phyloP scores from a whole-genome alignment of 1,140 invertebrate genomes.

The Cyrtorhinus lividipennis region DNA sequence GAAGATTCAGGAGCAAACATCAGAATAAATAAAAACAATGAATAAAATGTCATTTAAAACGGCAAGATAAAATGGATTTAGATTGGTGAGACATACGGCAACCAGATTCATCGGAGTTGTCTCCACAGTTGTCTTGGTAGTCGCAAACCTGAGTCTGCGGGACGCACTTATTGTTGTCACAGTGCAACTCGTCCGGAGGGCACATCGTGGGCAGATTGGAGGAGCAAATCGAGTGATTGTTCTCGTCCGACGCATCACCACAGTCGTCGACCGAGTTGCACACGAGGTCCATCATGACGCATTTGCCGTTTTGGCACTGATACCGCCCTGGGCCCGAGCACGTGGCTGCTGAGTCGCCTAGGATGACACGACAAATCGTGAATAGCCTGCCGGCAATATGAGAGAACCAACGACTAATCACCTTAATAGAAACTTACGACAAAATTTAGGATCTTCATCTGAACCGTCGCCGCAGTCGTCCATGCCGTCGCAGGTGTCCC shows the following conservation, averaged over 20 bases:
- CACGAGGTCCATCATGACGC: conserved; percentile 66
- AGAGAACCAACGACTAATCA: too few relatives aligned
- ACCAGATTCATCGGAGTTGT: conserved; percentile 76
- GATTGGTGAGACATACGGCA: conserved; percentile 63
- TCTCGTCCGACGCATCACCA: conserved; percentile 84
- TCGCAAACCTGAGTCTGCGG: conserved; percentile 68
- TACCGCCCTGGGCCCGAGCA: conserved; percentile 65
- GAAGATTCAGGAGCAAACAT: not conserved
- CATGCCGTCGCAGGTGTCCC: conserved; percentile 74
- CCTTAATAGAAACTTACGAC: too few relatives aligned
- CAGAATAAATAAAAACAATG: not conserved
- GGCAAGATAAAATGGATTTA: not conserved
- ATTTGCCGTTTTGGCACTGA: conserved; percentile 78
- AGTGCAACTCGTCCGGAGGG: conserved; percentile 58
- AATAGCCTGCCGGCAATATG: not conserved
- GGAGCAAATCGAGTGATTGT: conserved; percentile 75
- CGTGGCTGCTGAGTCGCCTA: conserved; percentile 49
- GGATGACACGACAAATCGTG: not conserved
- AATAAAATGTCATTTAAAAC: not conserved
- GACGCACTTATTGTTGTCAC: conserved; percentile 83
- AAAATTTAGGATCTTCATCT: conserved; percentile 67
- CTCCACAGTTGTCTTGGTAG: conserved; percentile 59
- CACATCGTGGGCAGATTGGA: conserved; percentile 31
- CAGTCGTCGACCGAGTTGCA: conserved; percentile 83
- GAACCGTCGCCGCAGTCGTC: conserved; percentile 84